phyloP scores from a whole-genome alignment of 92 coral and sea anemone species.

The Bergia sp. region DNA sequence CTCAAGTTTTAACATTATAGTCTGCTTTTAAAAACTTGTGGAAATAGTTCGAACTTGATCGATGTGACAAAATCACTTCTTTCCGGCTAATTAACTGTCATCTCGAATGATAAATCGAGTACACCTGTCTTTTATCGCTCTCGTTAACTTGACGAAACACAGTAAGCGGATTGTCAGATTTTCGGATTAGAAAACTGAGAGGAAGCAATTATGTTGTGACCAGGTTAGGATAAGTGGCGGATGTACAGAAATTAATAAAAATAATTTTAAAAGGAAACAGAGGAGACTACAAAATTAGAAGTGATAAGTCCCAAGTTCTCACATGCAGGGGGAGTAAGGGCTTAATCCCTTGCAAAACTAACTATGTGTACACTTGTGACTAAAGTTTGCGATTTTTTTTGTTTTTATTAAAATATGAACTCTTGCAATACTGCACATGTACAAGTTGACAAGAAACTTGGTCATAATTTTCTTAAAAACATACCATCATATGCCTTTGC shows the following conservation, averaged over 20 bases:
- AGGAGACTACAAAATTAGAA: background rate
- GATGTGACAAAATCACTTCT: background rate
- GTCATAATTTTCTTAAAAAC: too few species aligned
- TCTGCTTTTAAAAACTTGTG: too few species aligned
- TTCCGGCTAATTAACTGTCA: constrained; percentile 45
- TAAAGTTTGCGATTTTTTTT: background rate
- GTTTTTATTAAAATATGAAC: background rate
- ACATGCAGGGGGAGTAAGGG: background rate
- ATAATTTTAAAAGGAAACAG: background rate
- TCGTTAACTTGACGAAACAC: constrained; percentile 35
- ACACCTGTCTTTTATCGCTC: constrained; percentile 21
- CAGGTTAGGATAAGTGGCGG: background rate
- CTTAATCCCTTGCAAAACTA: too few species aligned
- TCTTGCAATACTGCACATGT: too few species aligned
- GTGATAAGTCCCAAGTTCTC: background rate
- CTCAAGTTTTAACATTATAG: too few species aligned
- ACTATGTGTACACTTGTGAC: background rate
- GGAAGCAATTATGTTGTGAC: background rate
- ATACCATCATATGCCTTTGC: too few species aligned
- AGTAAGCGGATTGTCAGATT: constrained; percentile 52
- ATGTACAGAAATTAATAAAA: background rate
- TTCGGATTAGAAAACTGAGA: constrained; percentile 29
- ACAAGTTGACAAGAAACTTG: too few species aligned
- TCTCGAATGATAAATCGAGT: background rate
- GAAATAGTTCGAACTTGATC: too few species aligned